Percentiles rank a stretch among this genome's conserved stretches.
Conservation (phyloP, 2,888 invertebrate species). For the Euclidia mi region DNA sequence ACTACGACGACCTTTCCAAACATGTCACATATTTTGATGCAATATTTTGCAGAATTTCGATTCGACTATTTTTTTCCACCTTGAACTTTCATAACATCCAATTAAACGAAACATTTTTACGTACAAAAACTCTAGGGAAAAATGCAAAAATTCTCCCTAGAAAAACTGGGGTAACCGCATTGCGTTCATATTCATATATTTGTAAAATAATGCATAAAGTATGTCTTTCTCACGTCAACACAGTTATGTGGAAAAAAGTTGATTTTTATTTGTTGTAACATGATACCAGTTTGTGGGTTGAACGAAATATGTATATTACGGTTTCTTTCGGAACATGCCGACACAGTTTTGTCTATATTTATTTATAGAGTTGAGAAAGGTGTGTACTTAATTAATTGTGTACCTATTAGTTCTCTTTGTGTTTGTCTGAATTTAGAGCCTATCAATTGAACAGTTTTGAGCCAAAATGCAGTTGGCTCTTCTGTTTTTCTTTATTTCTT, state of each 20-base stretch:
- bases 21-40: no score
- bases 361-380: no score
- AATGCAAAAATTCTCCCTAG: not conserved
- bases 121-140: not conserved
- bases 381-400: no score
- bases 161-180: conserved; percentile 30
- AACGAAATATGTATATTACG: not conserved
- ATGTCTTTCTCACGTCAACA: conserved; percentile 22
- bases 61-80: not conserved
- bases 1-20: no score
- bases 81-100: not conserved
- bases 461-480: no score
- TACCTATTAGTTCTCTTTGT: no score
- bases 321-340: no score
- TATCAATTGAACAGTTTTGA: no score
- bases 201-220: conserved; percentile 32
- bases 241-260: conserved; percentile 11
- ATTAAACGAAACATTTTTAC: not conserved
- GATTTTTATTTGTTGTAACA: conserved; percentile 16
- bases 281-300: not conserved
- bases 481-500: no score
- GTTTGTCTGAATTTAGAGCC: no score
- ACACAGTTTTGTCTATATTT: no score
- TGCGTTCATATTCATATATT: conserved; percentile 38
- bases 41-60: not conserved